These are phyloP conservation scores for Eilema depressum DNA, from an alignment of 2,888 invertebrate species.

Conservation along the genomic window DNA sequence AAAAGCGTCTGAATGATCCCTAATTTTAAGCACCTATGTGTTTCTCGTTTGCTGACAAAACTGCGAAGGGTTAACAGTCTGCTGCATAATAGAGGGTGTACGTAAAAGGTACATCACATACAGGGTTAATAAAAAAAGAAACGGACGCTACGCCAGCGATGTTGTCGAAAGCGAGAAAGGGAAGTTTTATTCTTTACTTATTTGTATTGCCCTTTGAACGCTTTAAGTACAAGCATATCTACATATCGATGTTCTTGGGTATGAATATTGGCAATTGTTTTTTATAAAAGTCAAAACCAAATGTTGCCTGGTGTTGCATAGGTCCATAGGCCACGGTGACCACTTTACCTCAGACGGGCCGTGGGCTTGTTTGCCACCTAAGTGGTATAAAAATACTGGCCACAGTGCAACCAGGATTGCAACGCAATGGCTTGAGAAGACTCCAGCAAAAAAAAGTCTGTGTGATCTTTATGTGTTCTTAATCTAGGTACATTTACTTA, in stretches of 20 bases:
- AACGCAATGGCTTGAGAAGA: neutral
- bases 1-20: slow-evolving; percentile 64
- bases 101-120: slow-evolving; percentile 65
- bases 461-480: neutral
- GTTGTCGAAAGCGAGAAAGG: slow-evolving; percentile 43
- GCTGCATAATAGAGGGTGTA: slow-evolving; percentile 75
- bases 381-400: no score
- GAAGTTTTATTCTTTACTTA: slow-evolving; percentile 36
- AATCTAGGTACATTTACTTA: neutral
- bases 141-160: slow-evolving; percentile 49
- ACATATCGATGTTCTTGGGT: neutral
- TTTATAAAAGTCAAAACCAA: no score
- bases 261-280: neutral
- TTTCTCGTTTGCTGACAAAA: slow-evolving; percentile 73
- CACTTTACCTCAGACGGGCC: no score
- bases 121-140: slow-evolving; percentile 69
- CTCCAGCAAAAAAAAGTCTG: neutral
- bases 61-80: slow-evolving; percentile 82
- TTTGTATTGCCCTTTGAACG: slow-evolving; percentile 23
- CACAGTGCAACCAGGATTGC: neutral
- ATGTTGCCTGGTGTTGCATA: no score
- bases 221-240: slow-evolving; percentile 26
- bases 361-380: no score
- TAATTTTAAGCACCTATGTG: slow-evolving; percentile 66
- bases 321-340: no score